Percentiles rank a stretch among this genome's conserved stretches.
Conservation (phyloP, 2,797 vertebrate genomes). For the Channallabes apus region DNA sequence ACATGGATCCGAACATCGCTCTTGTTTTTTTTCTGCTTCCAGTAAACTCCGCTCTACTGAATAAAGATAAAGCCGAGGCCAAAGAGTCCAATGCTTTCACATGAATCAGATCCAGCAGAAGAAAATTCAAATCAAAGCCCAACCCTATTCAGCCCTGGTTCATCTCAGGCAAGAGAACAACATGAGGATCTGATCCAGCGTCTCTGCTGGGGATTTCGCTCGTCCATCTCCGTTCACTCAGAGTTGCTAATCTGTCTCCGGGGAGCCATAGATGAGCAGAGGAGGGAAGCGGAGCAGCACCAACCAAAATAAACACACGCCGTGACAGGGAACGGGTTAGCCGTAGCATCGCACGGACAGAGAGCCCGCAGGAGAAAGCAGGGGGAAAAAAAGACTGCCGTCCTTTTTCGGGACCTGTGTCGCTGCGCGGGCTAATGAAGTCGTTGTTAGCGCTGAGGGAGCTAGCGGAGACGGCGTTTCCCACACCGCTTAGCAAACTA, state of each 20-base stretch:
- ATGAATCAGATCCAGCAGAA: constrained; percentile 38
- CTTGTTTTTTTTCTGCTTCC: not conserved
- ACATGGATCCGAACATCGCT: not conserved
- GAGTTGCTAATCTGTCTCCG: constrained; percentile 58
- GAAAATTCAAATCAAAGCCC: constrained; percentile 32
- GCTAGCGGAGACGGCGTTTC: constrained; percentile 43
- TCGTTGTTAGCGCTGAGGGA: constrained; percentile 33
- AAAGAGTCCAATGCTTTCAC: constrained; percentile 46
- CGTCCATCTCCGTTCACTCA: constrained; percentile 53
- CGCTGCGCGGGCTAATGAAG: constrained; percentile 19
- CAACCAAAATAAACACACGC: constrained; percentile 58
- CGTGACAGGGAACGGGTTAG: constrained; percentile 48
- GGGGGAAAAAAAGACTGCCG: not conserved
- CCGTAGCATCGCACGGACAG: constrained; percentile 42
- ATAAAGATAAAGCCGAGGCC: constrained; percentile 19
- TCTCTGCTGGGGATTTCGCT: constrained; percentile 56
- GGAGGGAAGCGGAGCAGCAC: constrained; percentile 54
- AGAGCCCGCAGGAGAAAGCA: not conserved
- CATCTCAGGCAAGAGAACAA: constrained; percentile 57
- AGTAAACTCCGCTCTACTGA: constrained; percentile 15
- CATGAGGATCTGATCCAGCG: constrained; percentile 54
- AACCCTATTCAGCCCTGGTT: constrained; percentile 44
- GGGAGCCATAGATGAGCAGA: constrained; percentile 56
- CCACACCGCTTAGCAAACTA: constrained; percentile 50
- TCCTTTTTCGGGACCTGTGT: not conserved